Conservation (phyloP, 2,113 vertebrate genomes). For the Circaetus gallicus region DNA sequence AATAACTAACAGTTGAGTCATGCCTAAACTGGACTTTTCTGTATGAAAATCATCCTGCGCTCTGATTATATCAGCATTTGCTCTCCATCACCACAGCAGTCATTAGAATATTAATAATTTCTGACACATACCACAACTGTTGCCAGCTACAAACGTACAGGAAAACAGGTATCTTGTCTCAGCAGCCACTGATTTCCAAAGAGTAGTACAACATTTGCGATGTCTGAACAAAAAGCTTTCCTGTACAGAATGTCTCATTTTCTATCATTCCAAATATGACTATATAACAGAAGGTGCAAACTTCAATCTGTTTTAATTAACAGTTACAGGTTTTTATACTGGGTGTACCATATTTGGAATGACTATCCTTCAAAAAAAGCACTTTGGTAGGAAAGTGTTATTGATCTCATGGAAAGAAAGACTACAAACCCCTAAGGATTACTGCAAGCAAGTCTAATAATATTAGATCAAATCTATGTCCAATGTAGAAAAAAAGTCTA, state of each 20-base stretch:
- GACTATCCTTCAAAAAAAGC: not conserved
- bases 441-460: not conserved
- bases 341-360: not conserved
- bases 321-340: not conserved
- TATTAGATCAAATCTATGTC: not conserved
- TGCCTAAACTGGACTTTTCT: not conserved
- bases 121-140: not conserved
- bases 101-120: not conserved
- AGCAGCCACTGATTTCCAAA: too few species aligned
- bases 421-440: not conserved
- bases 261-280: not conserved
- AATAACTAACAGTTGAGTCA: not conserved
- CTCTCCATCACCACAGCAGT: not conserved
- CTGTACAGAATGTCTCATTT: not conserved
- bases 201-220: not conserved
- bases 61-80: not conserved
- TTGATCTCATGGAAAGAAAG: not conserved
- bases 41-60: not conserved
- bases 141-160: not conserved
- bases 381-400: not conserved
- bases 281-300: conserved; percentile 20
- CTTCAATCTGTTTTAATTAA: not conserved
- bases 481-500: not conserved
- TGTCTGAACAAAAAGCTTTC: not conserved
- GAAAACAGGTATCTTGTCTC: not conserved